phyloP scores from a whole-genome alignment of 1,140 invertebrate species.

The Acyrthosiphon pisum region DNA sequence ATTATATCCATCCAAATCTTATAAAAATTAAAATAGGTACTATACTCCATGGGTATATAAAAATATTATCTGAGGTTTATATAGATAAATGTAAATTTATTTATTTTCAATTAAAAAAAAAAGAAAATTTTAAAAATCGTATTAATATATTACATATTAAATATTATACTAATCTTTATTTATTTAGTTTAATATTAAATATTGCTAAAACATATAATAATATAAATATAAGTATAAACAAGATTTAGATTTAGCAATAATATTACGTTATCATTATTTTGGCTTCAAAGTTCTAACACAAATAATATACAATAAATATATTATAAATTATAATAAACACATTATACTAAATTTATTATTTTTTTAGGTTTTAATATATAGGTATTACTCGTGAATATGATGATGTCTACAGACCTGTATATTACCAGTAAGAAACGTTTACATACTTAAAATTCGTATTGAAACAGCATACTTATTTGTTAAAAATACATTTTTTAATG shows the following conservation, averaged over 20 bases:
- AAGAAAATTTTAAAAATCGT: not conserved
- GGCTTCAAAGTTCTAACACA: not conserved
- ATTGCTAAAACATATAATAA: not conserved
- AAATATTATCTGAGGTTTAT: not conserved
- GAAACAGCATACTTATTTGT: not conserved
- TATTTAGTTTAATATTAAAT: not conserved
- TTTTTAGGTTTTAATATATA: not conserved
- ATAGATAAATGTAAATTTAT: not conserved
- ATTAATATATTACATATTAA: not conserved
- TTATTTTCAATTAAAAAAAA: not conserved
- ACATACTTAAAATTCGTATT: not conserved
- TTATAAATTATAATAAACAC: not conserved
- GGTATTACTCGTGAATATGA: not conserved
- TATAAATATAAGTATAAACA: not conserved
- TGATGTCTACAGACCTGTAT: not conserved
- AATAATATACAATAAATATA: not conserved
- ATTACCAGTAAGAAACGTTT: not conserved
- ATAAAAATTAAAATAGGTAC: not conserved
- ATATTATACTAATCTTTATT: not conserved
- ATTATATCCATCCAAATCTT: not conserved
- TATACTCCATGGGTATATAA: not conserved
- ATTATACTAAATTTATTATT: not conserved
- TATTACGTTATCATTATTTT: not conserved
- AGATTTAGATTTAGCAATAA: not conserved
- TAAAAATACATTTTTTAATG: not conserved